These are phyloP conservation scores for Acanthaster planci DNA, from an alignment of 35 echinoderm and acorn worm species.

Conservation along the genomic window DNA sequence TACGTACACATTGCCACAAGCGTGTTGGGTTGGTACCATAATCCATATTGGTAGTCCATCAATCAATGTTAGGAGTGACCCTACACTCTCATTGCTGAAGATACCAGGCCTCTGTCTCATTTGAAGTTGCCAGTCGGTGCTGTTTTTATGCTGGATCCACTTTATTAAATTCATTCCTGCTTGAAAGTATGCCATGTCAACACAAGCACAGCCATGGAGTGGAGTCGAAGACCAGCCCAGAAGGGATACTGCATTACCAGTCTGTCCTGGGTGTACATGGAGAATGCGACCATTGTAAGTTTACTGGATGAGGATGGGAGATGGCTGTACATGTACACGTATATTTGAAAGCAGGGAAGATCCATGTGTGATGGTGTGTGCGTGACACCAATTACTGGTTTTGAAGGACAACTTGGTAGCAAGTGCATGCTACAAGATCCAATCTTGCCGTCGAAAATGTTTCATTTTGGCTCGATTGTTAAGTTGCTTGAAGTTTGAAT, in stretches of 20 bases:
- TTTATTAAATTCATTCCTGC: conserved; percentile 14
- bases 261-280: conserved; percentile 18
- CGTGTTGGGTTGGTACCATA: neutral
- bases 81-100: neutral
- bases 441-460: no score
- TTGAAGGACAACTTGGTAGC: no score
- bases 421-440: no score
- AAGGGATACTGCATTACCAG: conserved; percentile 16
- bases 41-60: no score
- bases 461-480: no score
- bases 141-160: conserved; percentile 14
- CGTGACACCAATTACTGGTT: no score
- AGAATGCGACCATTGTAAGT: conserved; percentile 27
- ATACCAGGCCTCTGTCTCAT: neutral
- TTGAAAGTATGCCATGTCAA: conserved; percentile 20
- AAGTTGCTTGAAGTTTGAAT: no score
- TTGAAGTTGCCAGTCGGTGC: neutral
- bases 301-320: neutral
- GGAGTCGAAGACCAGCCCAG: neutral
- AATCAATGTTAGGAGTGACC: no score
- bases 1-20: neutral
- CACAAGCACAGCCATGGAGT: conserved; percentile 8
- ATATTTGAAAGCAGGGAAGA: no score
- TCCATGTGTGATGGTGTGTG: no score
- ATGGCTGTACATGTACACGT: no score